These are phyloP conservation scores for Caenorhabditis parvicauda DNA, from an alignment of 2,888 invertebrate species.

Conservation along the genomic window DNA sequence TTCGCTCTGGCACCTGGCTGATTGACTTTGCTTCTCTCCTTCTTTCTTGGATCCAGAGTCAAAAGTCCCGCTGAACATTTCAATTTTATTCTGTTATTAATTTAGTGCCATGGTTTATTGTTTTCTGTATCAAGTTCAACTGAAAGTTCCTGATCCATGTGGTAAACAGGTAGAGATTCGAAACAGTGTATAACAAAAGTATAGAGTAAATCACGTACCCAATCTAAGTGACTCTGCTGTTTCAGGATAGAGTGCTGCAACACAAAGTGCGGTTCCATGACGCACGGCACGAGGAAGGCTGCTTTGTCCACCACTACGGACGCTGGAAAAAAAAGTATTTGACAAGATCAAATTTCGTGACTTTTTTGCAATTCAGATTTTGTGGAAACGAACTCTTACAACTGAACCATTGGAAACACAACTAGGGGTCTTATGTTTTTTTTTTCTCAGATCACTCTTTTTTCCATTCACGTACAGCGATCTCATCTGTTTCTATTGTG, in stretches of 20 bases:
- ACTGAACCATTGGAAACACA: no score
- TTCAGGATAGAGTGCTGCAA: constrained; percentile 57
- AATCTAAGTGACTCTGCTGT: constrained; percentile 43
- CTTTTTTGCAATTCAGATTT: no score
- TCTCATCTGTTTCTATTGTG: no score
- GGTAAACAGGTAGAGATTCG: not conserved
- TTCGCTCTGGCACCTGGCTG: constrained; percentile 61
- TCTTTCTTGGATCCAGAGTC: constrained; percentile 53
- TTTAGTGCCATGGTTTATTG: not conserved
- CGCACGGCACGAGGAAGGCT: constrained; percentile 53
- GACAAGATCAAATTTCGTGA: not conserved
- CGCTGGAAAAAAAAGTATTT: constrained; percentile 3
- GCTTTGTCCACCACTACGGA: constrained; percentile 39
- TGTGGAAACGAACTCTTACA: no score
- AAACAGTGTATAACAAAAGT: not conserved
- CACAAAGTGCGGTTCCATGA: constrained; percentile 48
- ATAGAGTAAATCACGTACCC: constrained; percentile 27
- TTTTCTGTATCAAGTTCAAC: not conserved
- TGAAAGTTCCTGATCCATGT: not conserved
- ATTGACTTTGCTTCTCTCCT: constrained; percentile 58
- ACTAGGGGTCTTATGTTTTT: no score
- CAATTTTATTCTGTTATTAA: not conserved
- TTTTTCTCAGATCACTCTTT: no score
- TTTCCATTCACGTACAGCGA: no score
- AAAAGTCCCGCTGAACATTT: constrained; percentile 57